A percentile compares a stretch with the other conserved stretches of the same genome.
phyloP scores from a whole-genome alignment of 2,797 vertebrate species.

The Melanotaenia pygmaea region DNA sequence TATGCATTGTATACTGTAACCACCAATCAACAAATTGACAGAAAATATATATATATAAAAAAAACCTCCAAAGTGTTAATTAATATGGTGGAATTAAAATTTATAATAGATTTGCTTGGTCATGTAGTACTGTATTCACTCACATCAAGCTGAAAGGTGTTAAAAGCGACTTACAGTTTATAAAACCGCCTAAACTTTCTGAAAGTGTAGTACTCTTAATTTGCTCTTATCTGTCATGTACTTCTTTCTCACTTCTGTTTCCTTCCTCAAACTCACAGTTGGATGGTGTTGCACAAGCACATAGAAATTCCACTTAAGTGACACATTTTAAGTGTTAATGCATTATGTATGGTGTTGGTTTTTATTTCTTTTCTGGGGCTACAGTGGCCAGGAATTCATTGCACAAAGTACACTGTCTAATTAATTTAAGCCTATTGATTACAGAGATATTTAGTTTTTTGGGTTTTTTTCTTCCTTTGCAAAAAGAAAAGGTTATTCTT shows the following conservation, averaged over 20 bases:
- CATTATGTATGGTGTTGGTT: not conserved
- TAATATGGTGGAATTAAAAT: not conserved
- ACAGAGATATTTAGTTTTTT: not conserved
- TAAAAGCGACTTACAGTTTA: conserved; percentile 3
- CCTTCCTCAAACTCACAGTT: conserved; percentile 58
- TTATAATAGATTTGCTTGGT: not conserved
- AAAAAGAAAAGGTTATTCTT: not conserved
- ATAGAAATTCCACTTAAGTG: not conserved
- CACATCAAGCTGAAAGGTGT: not conserved
- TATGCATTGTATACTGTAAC: not conserved
- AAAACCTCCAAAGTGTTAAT: not conserved
- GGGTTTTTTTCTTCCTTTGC: not conserved
- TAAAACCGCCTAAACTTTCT: not conserved
- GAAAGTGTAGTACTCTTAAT: conserved; percentile 1
- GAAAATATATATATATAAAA: not conserved
- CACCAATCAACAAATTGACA: no score
- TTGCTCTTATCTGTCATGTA: conserved; percentile 15
- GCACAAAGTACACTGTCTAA: not conserved
- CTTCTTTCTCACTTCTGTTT: conserved; percentile 43
- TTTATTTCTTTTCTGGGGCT: not conserved
- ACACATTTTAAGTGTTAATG: not conserved
- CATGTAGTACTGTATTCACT: not conserved
- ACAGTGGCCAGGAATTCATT: not conserved
- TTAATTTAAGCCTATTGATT: not conserved
- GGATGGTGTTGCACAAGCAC: conserved; percentile 30